A percentile compares a stretch with the other conserved stretches of the same genome.
These are phyloP conservation scores for Diaphora mendica DNA, from an alignment of 2,888 invertebrate species.

Conservation along the genomic window DNA sequence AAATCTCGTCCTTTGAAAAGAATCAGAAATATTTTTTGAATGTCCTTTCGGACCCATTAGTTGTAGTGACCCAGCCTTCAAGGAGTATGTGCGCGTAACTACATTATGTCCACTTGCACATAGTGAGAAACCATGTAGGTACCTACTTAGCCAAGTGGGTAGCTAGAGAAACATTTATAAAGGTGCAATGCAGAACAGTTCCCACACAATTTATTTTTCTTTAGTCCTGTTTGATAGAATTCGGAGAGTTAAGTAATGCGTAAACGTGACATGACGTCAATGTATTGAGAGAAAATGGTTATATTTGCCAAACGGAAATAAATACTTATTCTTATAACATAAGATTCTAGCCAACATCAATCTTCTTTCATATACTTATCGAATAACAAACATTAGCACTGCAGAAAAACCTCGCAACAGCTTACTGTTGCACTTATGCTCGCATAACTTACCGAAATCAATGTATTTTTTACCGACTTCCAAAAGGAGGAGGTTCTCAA, in stretches of 20 bases:
- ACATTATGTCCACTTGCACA: neutral
- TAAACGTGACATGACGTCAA: neutral
- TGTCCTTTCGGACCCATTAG: neutral
- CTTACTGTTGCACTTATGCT: no score
- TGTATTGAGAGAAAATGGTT: neutral
- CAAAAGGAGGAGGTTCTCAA: no score
- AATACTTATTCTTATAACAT: neutral
- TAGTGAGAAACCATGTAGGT: conserved; percentile 11
- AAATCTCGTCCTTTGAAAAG: neutral
- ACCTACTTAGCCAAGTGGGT: neutral
- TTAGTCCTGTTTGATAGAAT: neutral
- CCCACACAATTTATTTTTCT: neutral
- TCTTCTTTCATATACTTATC: neutral
- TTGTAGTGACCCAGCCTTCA: neutral
- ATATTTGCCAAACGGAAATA: neutral
- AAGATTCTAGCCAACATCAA: neutral
- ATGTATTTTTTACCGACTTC: no score
- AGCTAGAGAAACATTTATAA: neutral
- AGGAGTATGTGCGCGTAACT: neutral
- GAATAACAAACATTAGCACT: neutral
- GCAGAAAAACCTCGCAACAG: neutral
- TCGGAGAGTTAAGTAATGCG: neutral
- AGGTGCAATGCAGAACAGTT: neutral
- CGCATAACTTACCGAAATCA: neutral
- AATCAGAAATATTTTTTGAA: neutral